A percentile compares a stretch with the other conserved stretches of the same genome.
Evolutionary conservation across 1,140 invertebrate species (phyloP).

Genomic region (Acromyrmex heyeri): DNA sequence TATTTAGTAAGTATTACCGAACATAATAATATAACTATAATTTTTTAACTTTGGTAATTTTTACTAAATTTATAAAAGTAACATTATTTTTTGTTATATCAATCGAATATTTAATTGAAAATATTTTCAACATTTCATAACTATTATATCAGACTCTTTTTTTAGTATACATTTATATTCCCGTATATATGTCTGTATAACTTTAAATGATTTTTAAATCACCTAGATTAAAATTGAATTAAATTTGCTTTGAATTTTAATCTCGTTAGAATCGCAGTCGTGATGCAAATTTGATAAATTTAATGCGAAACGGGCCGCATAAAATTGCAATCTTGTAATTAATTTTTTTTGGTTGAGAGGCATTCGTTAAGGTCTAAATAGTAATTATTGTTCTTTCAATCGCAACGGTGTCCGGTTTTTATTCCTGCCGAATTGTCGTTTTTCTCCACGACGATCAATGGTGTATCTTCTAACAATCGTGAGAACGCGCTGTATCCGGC

Average conservation of each 20-base stretch:
- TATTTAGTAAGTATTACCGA: too few species aligned
- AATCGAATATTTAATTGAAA: too few species aligned
- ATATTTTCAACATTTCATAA: too few species aligned
- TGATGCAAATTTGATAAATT: not conserved
- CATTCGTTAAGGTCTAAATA: not conserved
- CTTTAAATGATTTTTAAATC: too few species aligned
- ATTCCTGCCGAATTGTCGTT: conserved; percentile 34
- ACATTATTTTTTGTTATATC: too few species aligned
- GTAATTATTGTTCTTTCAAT: not conserved
- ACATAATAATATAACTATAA: too few species aligned
- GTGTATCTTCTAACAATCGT: conserved; percentile 61
- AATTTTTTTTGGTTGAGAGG: conserved; percentile 1
- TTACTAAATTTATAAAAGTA: too few species aligned
- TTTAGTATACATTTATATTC: too few species aligned
- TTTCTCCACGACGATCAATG: conserved; percentile 11
- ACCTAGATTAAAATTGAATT: not conserved
- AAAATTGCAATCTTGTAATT: not conserved
- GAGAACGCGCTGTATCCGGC: conserved; percentile 54
- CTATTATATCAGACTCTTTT: too few species aligned
- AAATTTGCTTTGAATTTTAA: not conserved
- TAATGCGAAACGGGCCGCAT: not conserved
- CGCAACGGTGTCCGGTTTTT: not conserved
- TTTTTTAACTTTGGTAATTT: too few species aligned
- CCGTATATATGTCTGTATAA: too few species aligned
- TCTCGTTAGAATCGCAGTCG: not conserved